Base-by-base conservation (phyloP, 2,888 invertebrate species). In the Ctenicera cuprea region DNA sequence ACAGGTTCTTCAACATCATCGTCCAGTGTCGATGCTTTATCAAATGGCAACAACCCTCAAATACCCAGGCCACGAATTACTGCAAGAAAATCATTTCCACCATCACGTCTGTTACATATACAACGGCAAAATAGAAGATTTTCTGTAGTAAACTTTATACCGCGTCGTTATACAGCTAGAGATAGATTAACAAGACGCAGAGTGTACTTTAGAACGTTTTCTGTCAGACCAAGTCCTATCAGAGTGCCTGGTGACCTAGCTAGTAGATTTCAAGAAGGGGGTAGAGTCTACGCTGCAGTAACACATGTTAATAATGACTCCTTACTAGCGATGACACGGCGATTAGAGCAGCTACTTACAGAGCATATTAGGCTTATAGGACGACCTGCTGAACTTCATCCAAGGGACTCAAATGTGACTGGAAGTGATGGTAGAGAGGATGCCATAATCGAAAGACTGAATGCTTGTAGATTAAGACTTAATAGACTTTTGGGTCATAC, bases 31-130 rank as follows among this genome's bases (percentile, higher is more conserved):
- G 33, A 33, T 30, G 30, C 48, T 18, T 30, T 50, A 37, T 3
- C 64, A 57, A 57, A 57, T n/a, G 1, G n/a, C 9, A 57, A 18
- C 12, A 57, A 57, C 20, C 30, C 67, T 16, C 63, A 45, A 64
- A 48, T 18, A 14, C 45, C 67, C 3, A 59, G 70, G 7, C 63
- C 52, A 54, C 66, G 79, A n/a, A 52, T 71, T 7, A 69, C 77
- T 11, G 50, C 77, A 3, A 59, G 85, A 16, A 86, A 85, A 77
- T 84, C 85, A 1, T 85, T 84, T 73, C 85, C 85, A 8, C 85
- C 85, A 4, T 84, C 84, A 4, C 81, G 84, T 59, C 78, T 84
- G 64, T 78, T 79, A 37, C 76, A 77, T 43, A 59, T 83, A 72
- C 81, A 84, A 33, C 80, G 85, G 7, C 83, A 83, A 45, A 80